A percentile compares a stretch with the other conserved stretches of the same genome.
Conservation (phyloP, 2,888 invertebrate species). For the Cantharis rufa region DNA sequence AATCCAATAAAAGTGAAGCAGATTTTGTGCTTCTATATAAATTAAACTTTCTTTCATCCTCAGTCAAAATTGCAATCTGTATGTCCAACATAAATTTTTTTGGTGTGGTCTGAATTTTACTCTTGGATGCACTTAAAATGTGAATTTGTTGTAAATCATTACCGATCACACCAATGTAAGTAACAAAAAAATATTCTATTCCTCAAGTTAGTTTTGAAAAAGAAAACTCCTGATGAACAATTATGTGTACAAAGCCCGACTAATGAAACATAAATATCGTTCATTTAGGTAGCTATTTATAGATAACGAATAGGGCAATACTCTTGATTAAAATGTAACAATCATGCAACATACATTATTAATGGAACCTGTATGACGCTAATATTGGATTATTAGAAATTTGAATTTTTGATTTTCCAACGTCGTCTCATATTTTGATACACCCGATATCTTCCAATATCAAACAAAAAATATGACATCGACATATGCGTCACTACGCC, state of each 20-base stretch:
- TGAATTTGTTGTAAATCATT: background rate
- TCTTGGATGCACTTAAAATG: background rate
- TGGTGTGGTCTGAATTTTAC: background rate
- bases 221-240: background rate
- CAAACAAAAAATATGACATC: background rate
- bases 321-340: background rate
- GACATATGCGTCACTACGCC: background rate
- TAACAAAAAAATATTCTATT: background rate
- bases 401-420: background rate
- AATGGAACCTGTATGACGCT: background rate
- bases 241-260: background rate
- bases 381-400: background rate
- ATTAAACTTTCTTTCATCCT: background rate
- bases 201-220: background rate
- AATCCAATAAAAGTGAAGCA: background rate
- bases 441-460: background rate
- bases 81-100: too few species aligned
- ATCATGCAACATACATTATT: background rate
- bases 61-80: background rate
- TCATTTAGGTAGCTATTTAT: background rate
- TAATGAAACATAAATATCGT: background rate
- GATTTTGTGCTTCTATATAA: background rate
- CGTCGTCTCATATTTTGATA: background rate
- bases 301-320: background rate
- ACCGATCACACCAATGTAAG: background rate